phyloP scores from a whole-genome alignment of 2,113 vertebrate species.

The Crotophaga sulcirostris region DNA sequence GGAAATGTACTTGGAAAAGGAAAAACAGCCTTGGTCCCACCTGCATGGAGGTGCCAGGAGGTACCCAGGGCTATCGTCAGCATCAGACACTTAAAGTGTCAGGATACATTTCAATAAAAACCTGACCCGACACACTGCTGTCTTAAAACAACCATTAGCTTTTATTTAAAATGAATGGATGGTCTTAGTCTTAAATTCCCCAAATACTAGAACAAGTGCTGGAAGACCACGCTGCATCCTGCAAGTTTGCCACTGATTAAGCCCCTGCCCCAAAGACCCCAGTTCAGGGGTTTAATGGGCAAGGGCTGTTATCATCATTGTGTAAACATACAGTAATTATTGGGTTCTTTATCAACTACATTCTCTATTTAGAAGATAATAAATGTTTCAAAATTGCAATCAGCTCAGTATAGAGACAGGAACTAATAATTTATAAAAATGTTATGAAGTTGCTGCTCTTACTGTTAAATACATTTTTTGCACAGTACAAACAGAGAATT shows the following conservation, averaged over 20 bases:
- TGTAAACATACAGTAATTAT: background rate
- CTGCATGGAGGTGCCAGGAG: background rate
- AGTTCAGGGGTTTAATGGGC: background rate
- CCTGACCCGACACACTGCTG: background rate
- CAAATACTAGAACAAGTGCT: background rate
- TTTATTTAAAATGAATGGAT: background rate
- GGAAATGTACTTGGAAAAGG: background rate
- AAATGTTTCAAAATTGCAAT: conserved; percentile 9
- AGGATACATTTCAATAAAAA: background rate
- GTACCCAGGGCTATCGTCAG: background rate
- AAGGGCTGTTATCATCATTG: background rate
- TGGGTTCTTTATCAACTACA: background rate
- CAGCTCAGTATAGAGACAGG: background rate
- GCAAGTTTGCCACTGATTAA: background rate
- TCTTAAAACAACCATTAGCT: background rate
- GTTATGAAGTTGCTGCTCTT: background rate
- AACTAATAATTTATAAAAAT: background rate
- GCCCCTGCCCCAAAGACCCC: background rate
- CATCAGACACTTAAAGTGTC: background rate
- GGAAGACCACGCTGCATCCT: background rate
- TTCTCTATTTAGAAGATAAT: background rate
- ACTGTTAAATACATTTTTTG: background rate
- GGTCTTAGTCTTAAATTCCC: background rate
- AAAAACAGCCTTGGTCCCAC: background rate
- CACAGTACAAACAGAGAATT: background rate